These are phyloP conservation scores for Drosophila oshimai DNA, from an alignment of 1,140 invertebrate species.

Conservation along the genomic window DNA sequence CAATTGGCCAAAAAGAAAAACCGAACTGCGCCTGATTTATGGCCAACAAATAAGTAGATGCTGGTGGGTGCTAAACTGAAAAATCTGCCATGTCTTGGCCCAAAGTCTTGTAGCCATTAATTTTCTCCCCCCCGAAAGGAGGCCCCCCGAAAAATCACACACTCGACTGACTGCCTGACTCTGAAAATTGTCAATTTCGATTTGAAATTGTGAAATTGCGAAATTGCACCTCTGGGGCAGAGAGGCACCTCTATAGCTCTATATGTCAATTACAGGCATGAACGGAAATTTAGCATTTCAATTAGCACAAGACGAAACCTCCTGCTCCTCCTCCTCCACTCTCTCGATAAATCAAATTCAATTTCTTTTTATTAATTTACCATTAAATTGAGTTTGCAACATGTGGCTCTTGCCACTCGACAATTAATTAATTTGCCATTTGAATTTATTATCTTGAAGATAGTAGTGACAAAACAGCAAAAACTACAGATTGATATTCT, in stretches of 20 bases:
- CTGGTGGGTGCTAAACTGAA: constrained; percentile 30
- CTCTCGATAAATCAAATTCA: constrained; percentile 69
- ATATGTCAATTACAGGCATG: constrained; percentile 81
- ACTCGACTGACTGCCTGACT: no score
- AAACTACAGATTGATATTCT: background rate
- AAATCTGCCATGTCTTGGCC: constrained; percentile 51
- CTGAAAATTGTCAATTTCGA: constrained; percentile 67
- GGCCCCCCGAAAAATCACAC: no score
- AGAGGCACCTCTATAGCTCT: no score
- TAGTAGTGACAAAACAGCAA: background rate
- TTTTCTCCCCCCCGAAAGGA: no score
- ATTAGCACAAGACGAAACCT: constrained; percentile 53
- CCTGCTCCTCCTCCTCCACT: background rate
- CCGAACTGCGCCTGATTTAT: constrained; percentile 60
- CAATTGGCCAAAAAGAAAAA: constrained; percentile 27
- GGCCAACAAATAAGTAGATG: constrained; percentile 62
- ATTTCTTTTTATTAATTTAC: constrained; percentile 58
- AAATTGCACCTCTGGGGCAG: constrained; percentile 26
- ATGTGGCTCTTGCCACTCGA: background rate
- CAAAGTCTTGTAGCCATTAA: constrained; percentile 69
- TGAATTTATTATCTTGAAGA: constrained; percentile 36
- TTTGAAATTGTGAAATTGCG: constrained; percentile 41
- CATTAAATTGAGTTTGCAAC: constrained; percentile 61
- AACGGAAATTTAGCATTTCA: constrained; percentile 82
- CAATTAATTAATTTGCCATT: constrained; percentile 68